Conservation (phyloP, 2,113 vertebrate species). For the Hemibagrus wyckioides region DNA sequence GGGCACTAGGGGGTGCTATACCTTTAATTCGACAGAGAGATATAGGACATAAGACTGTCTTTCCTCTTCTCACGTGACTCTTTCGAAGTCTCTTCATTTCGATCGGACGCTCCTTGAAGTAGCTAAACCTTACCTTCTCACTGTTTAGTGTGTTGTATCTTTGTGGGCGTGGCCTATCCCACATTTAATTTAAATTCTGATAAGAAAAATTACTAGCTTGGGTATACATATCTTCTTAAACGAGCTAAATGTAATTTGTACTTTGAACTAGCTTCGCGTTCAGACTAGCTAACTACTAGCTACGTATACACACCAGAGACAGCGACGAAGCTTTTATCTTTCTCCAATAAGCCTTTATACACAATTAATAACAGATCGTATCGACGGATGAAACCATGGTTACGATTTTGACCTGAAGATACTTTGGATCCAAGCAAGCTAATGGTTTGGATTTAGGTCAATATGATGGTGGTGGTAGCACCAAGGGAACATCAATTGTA, state of each 20-base stretch:
- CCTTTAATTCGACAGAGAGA: not conserved
- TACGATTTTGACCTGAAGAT: not conserved
- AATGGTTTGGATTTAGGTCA: too few relatives aligned
- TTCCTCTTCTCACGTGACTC: not conserved
- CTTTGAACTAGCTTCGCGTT: not conserved
- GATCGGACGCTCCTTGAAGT: not conserved
- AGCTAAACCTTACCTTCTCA: not conserved
- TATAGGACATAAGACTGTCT: too few relatives aligned
- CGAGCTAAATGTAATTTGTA: not conserved
- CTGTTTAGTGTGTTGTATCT: not conserved
- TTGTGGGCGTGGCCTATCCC: not conserved
- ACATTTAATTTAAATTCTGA: not conserved
- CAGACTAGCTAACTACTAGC: not conserved
- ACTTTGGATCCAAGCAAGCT: too few relatives aligned
- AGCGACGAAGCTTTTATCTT: not conserved
- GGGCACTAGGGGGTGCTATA: not conserved
- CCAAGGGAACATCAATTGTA: too few relatives aligned
- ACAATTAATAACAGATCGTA: not conserved
- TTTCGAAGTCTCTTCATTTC: not conserved
- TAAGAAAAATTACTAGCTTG: not conserved
- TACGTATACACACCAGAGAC: not conserved
- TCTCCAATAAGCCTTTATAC: not conserved
- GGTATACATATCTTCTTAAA: not conserved
- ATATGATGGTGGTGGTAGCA: too few relatives aligned
- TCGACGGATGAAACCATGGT: not conserved